Evolutionary conservation across 2,113 vertebrate genomes (phyloP), one percentile per base, ranked within the genome.

Genomic region (Lucifuga dentata): DNA sequence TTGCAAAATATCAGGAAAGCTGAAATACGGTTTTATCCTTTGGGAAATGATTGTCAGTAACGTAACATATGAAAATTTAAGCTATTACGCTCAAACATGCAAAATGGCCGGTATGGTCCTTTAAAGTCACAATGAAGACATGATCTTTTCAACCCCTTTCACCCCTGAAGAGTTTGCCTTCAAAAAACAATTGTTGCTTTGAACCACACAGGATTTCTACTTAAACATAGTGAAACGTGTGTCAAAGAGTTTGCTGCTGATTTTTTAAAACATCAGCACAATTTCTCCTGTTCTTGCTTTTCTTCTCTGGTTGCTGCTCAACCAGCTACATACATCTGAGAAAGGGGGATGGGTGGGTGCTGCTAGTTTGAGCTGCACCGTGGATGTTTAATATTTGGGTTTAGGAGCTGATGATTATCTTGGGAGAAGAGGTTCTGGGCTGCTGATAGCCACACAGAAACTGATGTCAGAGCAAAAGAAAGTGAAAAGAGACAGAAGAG

Each of bases 361-460:
- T 51, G 53, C 61, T 48, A 33, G 38, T 10, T 36, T 26, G 19
- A 46, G 55, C 6, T 9, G 26, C 19, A 19, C 8, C 3, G 15
- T 9, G 20, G n/a, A 41, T n/a, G n/a, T n/a, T n/a, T n/a, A n/a
- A n/a, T 17, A 24, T 61, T 23, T 66, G 24, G 62, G 24, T 59
- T 56, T n/a, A n/a, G 12, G 4, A 51, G 13, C 49, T 21, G 53
- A 57, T 61, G 62, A 76, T 90, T 92, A 93, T 90, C 92, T 93
- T 91, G 6, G 87, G 87, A 81, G 78, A 12, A 20, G 89, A 83
- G 36, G 90, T 79, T 82, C 87, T 87, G 75, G 90, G 85, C 86
- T 89, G 91, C 86, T 89, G 87, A 91, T 92, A 92, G 68, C 91
- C 91, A 87, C 91, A 93, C 35, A 93, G 89, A 92, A 91, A 92